These are phyloP conservation scores for Babylonia areolata DNA, from an alignment of 1,140 invertebrate genomes.

Conservation along the genomic window DNA sequence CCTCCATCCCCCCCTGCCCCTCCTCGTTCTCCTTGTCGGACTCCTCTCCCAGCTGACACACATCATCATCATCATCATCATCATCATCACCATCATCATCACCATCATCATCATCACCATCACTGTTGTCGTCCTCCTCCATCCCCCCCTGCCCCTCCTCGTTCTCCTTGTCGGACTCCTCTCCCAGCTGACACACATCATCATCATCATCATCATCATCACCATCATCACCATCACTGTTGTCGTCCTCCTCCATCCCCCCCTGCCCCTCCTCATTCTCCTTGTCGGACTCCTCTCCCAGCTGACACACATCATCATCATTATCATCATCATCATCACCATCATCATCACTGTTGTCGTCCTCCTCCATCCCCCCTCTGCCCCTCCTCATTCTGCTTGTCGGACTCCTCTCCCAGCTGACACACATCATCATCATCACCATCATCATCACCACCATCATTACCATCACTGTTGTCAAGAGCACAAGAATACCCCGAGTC, in stretches of 20 bases:
- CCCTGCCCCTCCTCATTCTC: neutral
- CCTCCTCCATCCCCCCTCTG: conserved; percentile 43
- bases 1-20: neutral
- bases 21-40: too few relatives aligned
- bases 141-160: conserved; percentile 33
- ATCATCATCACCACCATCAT: conserved; percentile 17
- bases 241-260: conserved; percentile 27
- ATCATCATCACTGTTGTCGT: conserved; percentile 61
- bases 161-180: conserved; percentile 61
- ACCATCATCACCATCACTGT: neutral
- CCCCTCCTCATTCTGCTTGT: conserved; percentile 52
- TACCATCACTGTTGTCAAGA: neutral
- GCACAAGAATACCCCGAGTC: too few relatives aligned
- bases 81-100: conserved; percentile 51
- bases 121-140: conserved; percentile 56
- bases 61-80: too few relatives aligned
- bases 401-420: conserved; percentile 54
- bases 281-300: too few relatives aligned
- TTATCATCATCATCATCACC: neutral
- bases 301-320: too few relatives aligned
- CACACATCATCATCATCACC: neutral
- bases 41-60: too few relatives aligned
- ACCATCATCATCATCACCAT: conserved; percentile 60
- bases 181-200: conserved; percentile 41
- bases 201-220: neutral